Evolutionary conservation across 2,113 vertebrate genomes (phyloP), one percentile per base, ranked within the genome.

Genomic region (Dasyprocta punctata): DNA sequence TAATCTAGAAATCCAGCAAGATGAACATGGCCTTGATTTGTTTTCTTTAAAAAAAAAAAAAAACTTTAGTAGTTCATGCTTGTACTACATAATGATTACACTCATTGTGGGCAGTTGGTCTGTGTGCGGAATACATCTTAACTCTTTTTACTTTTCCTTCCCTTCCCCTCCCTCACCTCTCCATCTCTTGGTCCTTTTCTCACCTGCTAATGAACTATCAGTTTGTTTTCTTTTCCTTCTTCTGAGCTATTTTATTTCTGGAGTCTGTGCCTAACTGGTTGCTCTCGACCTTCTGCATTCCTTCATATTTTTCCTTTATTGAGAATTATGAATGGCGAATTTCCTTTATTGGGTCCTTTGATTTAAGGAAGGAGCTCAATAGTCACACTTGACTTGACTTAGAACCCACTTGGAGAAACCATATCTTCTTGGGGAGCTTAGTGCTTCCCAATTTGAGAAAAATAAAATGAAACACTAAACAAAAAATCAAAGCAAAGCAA

Each of bases 371-470:
- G 26, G 73, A 77, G 44, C 95, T 86, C 58, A 71, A 71, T 90
- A 82, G 54, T 38, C 28, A 67, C 30, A 86, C 49, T 94, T 89
- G 30, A 73, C 24, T 91, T 93, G 78, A 95, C 44, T 88, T 96
- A 47, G 5, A 33, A 47, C 20, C 56, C 30, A 65, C 14, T 65
- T 92, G 52, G 44, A 94, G 65, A 89, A 94, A 71, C 61, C 1
- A 0, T 41, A 36, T 60, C 28, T 86, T 61, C 41, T 47, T 47
- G 2, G 56, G 56, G 47, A 82, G 71, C 56, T 44, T n/a, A 83
- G 28, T 38, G 24, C 65, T 56, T 83, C 60, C 71, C 75, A 58
- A 61, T 44, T 82, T 88, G 61, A 88, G 52, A 81, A 67, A 94
- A 80, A 14, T 12, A 26, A 47, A 77, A 47, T 26, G 47, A 47